Conservation (phyloP, 1,140 invertebrate genomes). For the Megalopta genalis region DNA sequence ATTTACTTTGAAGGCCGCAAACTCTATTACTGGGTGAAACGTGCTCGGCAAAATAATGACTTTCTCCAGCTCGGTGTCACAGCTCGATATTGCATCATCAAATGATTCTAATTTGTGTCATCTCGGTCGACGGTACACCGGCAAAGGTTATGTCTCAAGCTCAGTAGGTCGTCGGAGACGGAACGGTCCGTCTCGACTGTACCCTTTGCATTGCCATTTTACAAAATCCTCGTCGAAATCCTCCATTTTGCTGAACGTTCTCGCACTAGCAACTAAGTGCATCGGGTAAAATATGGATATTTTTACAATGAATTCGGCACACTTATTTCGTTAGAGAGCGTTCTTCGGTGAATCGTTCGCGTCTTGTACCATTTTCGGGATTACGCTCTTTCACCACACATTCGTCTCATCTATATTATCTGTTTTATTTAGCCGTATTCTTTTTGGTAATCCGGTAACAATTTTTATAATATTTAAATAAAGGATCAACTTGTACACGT, state of each 20-base stretch:
- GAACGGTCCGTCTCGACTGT: conserved; percentile 38
- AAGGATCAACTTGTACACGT: too few species aligned
- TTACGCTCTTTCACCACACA: too few species aligned
- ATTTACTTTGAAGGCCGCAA: conserved; percentile 80
- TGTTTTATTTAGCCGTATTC: too few species aligned
- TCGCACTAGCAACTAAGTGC: background rate
- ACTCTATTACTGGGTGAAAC: conserved; percentile 76
- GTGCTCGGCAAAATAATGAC: conserved; percentile 76
- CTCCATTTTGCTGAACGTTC: background rate
- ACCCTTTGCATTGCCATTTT: background rate
- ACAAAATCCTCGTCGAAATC: background rate
- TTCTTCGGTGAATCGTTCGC: too few species aligned
- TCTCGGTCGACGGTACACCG: conserved; percentile 49
- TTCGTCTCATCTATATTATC: too few species aligned
- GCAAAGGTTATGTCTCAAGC: conserved; percentile 79
- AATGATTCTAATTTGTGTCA: conserved; percentile 73
- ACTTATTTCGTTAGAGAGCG: too few species aligned
- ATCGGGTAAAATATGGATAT: background rate
- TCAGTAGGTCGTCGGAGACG: conserved; percentile 75
- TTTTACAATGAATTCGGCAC: background rate
- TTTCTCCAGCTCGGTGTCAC: conserved; percentile 73
- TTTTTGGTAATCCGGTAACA: too few species aligned
- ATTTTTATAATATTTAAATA: too few species aligned
- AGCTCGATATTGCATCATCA: conserved; percentile 72
- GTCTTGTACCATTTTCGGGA: too few species aligned